These are phyloP conservation scores for Stratiolaelaps scimitus DNA, from an alignment of 1,140 invertebrate genomes.

Conservation along the genomic window DNA sequence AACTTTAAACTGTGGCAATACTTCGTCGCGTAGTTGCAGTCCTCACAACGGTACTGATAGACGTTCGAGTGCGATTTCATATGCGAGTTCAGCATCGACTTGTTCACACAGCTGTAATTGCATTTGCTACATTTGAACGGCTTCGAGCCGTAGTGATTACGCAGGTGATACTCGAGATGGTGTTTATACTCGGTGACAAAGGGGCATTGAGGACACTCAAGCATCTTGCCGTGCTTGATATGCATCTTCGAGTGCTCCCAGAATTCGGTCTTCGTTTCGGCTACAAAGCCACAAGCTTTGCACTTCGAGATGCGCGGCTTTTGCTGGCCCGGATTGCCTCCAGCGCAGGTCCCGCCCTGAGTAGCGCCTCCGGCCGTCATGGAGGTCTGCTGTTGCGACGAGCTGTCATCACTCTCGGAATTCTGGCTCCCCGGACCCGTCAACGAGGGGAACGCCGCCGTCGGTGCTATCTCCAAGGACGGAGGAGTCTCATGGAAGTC, in stretches of 20 bases:
- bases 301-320: conserved; percentile 55
- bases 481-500: conserved; percentile 41
- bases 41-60: conserved; percentile 85
- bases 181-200: conserved; percentile 99
- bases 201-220: conserved; percentile 78
- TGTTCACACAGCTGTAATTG: conserved; percentile 88
- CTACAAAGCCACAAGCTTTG: conserved; percentile 74
- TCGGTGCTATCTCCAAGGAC: neutral
- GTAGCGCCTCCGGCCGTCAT: conserved; percentile 45
- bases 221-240: conserved; percentile 79
- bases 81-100: conserved; percentile 98
- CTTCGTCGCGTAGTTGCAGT: conserved; percentile 95
- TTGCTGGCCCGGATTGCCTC: conserved; percentile 37
- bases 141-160: conserved; percentile 88
- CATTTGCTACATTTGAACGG: conserved; percentile 91
- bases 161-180: conserved; percentile 90
- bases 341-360: conserved; percentile 46
- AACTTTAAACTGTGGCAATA: conserved; percentile 95
- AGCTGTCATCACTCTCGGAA: conserved; percentile 30
- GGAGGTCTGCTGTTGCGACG: conserved; percentile 29
- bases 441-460: conserved; percentile 7
- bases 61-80: conserved; percentile 93
- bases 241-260: conserved; percentile 83
- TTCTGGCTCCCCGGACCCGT: conserved; percentile 1
- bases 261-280: conserved; percentile 74